These are phyloP conservation scores for Anguilla anguilla DNA, from an alignment of 2,797 vertebrate species.

Conservation along the genomic window DNA sequence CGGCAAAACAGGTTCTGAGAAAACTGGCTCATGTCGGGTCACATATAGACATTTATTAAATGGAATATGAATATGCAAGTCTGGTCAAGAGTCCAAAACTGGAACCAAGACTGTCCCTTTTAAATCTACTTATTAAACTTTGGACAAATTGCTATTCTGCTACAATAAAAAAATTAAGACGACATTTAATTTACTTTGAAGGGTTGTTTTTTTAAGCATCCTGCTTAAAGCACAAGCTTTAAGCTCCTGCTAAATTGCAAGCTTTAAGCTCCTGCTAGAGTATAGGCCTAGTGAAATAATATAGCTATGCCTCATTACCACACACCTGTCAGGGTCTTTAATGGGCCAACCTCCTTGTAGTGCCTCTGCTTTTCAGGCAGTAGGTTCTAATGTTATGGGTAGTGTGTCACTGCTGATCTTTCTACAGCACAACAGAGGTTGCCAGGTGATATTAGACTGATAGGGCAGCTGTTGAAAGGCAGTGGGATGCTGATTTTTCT, in stretches of 20 bases:
- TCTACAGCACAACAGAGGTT: background rate
- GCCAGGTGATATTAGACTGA: background rate
- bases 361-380: background rate
- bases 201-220: background rate
- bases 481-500: background rate
- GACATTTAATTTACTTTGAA: background rate
- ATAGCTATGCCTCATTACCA: background rate
- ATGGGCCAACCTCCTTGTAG: background rate
- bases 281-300: background rate
- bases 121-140: slow-evolving; percentile 25
- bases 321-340: background rate
- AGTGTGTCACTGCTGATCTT: background rate
- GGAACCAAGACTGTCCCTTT: too few species aligned
- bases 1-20: too few species aligned
- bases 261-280: background rate
- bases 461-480: background rate
- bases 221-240: background rate
- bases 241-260: too few species aligned
- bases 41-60: slow-evolving; percentile 33
- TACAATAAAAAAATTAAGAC: background rate
- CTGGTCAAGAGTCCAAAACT: slow-evolving; percentile 27
- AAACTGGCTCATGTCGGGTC: too few species aligned
- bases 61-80: slow-evolving; percentile 28
- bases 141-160: background rate
- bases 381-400: background rate